These are phyloP conservation scores for Pyrochroa serraticornis DNA, from an alignment of 2,888 invertebrate species.

Conservation along the genomic window DNA sequence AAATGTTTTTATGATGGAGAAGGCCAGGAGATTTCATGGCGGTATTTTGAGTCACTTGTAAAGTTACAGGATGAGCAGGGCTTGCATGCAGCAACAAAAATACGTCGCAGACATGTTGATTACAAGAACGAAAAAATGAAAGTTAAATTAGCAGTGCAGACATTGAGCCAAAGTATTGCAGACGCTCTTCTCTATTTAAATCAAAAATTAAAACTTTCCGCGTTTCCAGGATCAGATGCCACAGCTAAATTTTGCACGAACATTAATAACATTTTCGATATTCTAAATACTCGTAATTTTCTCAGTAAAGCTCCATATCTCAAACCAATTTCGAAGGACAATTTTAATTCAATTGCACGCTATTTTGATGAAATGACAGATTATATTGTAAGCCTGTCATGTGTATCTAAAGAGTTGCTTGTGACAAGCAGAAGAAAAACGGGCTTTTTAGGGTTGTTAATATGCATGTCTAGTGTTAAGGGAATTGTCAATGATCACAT, in stretches of 20 bases:
- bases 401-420: neutral
- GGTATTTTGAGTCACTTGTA: slow-evolving; percentile 10
- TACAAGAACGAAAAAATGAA: slow-evolving; percentile 5
- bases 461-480: neutral
- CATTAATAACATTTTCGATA: neutral
- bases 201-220: neutral
- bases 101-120: slow-evolving; percentile 13
- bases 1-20: slow-evolving; percentile 9
- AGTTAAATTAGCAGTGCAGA: neutral
- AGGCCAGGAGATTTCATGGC: slow-evolving; percentile 15
- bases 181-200: neutral
- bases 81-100: slow-evolving; percentile 20
- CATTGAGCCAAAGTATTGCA: neutral
- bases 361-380: neutral
- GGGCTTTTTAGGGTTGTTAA: neutral
- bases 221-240: neutral
- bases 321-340: neutral
- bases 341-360: neutral
- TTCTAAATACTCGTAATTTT: neutral
- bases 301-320: neutral
- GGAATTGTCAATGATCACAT: neutral
- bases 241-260: neutral
- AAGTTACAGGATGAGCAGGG: slow-evolving; percentile 16
- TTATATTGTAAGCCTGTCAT: neutral
- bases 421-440: neutral